Evolutionary conservation across 2,113 vertebrate genomes (phyloP), one percentile per base, ranked within the genome.

Genomic region (Archilochus colubris): DNA sequence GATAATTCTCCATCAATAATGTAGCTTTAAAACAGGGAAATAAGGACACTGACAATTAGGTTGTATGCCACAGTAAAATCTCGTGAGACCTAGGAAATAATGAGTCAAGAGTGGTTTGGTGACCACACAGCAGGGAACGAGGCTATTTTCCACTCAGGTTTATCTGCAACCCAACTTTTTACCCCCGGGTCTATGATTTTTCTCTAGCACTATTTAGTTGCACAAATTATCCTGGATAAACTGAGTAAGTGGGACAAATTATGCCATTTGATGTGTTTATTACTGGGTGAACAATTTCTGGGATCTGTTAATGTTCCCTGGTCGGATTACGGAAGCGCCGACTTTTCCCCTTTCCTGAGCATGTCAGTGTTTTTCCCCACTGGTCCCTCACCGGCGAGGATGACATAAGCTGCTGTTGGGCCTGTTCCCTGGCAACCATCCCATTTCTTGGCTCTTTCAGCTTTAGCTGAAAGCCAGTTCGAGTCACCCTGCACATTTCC

Each of bases 401-500:
- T 93, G 96, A 97, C 97, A 97, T 93, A 96, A 97, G 97, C 96
- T 51, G 94, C 95, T 81, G 3, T 88, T 82, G 74, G 95, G 96
- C 94, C 97, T 89, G 97, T 98, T 98, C 98, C 98, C 98, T 98
- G 98, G 98, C 98, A 98, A 98, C 98, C 28, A 2, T 98, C 98
- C 98, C 97, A 95, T 95, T 97, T 95, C 97, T 97, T 94, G 83
- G 95, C 95, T 98, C 93, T 89, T 95, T 91, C 88, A 91, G 97
- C 94, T 98, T 97, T 97, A 96, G 96, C 96, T 94, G 96, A 93
- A 98, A 97, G 97, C 95, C 98, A 97, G 97, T 97, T 97, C 95
- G 96, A 98, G 98, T 98, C 98, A 97, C 98, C 97, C 97, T 93
- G 98, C 98, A 96, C 98, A 97, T 98, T 98, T 98, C 96, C 97